A percentile compares a stretch with the other conserved stretches of the same genome.
Evolutionary conservation across 2,113 vertebrate species (phyloP).

Genomic region (Lamprotornis superbus): DNA sequence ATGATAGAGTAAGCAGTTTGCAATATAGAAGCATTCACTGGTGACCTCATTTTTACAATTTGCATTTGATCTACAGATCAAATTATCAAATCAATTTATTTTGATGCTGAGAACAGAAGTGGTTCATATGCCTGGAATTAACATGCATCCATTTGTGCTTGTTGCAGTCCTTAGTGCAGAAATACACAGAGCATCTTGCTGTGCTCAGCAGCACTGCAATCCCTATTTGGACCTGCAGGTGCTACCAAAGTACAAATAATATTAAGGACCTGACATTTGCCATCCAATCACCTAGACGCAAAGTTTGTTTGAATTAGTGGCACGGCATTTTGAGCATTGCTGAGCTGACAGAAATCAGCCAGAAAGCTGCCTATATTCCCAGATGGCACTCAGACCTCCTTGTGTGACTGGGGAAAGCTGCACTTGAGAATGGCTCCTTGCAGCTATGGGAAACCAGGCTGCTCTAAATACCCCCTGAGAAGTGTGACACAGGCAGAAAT

Average conservation of each 20-base stretch:
- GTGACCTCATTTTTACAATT: neutral
- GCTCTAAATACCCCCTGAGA: neutral
- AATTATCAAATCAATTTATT: neutral
- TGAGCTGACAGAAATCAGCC: neutral
- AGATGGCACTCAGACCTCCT: neutral
- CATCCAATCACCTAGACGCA: neutral
- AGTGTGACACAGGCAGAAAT: neutral
- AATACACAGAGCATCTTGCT: neutral
- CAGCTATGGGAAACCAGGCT: neutral
- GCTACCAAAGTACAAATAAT: conserved; percentile 13
- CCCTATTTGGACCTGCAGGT: neutral
- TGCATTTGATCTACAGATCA: neutral
- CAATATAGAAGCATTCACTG: neutral
- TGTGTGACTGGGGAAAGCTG: neutral
- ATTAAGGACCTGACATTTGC: neutral
- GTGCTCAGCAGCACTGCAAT: neutral
- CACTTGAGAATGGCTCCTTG: neutral
- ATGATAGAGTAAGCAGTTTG: neutral
- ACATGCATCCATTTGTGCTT: neutral
- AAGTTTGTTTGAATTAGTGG: neutral
- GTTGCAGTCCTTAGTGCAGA: neutral
- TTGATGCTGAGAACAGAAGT: neutral
- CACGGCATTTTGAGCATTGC: neutral
- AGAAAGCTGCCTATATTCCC: neutral
- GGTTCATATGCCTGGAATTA: neutral